Percentiles rank a stretch among this genome's conserved stretches.
These are phyloP conservation scores for Meloidogyne hapla DNA, from an alignment of 1,140 invertebrate species.

Conservation along the genomic window DNA sequence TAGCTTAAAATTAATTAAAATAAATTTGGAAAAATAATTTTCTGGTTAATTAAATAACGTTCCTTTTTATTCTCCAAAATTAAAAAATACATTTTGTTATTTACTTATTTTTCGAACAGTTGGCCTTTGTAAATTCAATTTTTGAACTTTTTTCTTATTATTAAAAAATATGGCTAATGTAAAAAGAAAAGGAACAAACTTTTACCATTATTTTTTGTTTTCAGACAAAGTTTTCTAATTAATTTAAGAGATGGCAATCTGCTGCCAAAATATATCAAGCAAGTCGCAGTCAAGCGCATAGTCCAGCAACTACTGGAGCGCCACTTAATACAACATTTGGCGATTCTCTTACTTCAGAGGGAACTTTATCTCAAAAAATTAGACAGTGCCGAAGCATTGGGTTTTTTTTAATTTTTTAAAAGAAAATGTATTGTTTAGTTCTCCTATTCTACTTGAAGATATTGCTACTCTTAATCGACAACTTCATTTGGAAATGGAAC, in stretches of 20 bases:
- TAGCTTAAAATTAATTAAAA: slow-evolving; percentile 22
- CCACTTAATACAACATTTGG: slow-evolving; percentile 24
- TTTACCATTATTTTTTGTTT: too few relatives aligned
- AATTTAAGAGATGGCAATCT: slow-evolving; percentile 54
- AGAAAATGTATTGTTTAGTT: slow-evolving; percentile 29
- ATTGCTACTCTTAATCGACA: slow-evolving; percentile 55
- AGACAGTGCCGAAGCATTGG: slow-evolving; percentile 13
- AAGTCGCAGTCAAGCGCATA: slow-evolving; percentile 56
- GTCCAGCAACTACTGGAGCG: slow-evolving; percentile 38
- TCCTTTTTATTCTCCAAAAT: too few relatives aligned
- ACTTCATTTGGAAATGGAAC: slow-evolving; percentile 33
- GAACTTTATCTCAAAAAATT: slow-evolving; percentile 31
- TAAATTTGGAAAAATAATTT: too few relatives aligned
- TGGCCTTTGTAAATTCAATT: too few relatives aligned
- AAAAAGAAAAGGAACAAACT: too few relatives aligned
- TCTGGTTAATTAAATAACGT: too few relatives aligned
- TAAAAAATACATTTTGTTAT: too few relatives aligned
- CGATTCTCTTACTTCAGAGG: slow-evolving; percentile 13
- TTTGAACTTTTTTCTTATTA: too few relatives aligned
- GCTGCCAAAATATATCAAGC: slow-evolving; percentile 60
- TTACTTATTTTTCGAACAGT: too few relatives aligned
- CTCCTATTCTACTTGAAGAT: slow-evolving; percentile 58
- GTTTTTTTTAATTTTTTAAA: slow-evolving; percentile 14
- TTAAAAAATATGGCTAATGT: too few relatives aligned
- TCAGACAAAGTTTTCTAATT: neutral